Evolutionary conservation across 2,797 vertebrate species (phyloP).

Genomic region (Microctenopoma lineatum): DNA sequence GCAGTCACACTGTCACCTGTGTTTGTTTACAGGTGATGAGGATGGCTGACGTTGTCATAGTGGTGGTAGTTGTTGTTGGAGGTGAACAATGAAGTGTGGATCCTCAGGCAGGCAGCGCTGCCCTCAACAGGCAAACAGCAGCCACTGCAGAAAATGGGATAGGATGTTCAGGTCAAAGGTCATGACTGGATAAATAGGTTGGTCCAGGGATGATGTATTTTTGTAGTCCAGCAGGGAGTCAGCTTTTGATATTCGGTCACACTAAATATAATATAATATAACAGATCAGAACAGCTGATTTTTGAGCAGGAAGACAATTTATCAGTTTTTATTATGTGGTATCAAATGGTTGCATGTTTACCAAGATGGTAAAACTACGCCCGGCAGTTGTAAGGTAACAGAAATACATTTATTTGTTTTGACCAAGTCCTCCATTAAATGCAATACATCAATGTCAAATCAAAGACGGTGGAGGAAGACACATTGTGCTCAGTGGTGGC

Average conservation of each 20-base stretch:
- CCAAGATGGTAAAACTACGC: not conserved
- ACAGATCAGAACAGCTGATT: no score
- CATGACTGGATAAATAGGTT: constrained; percentile 19
- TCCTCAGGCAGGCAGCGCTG: constrained; percentile 44
- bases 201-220: constrained; percentile 32
- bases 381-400: not conserved
- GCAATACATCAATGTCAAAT: not conserved
- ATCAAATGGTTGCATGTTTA: not conserved
- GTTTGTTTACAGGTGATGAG: constrained; percentile 55
- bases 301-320: no score
- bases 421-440: not conserved
- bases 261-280: no score
- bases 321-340: no score
- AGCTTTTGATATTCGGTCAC: not conserved
- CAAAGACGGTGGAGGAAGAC: not conserved
- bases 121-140: constrained; percentile 50
- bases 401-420: not conserved
- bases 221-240: constrained; percentile 11
- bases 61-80: constrained; percentile 24
- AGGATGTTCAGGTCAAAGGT: constrained; percentile 33
- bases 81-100: constrained; percentile 29
- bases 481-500: not conserved
- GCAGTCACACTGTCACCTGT: constrained; percentile 29
- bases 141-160: constrained; percentile 19
- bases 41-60: constrained; percentile 30